phyloP scores from a whole-genome alignment of 2,113 vertebrate species.

The Cottus gobio region DNA sequence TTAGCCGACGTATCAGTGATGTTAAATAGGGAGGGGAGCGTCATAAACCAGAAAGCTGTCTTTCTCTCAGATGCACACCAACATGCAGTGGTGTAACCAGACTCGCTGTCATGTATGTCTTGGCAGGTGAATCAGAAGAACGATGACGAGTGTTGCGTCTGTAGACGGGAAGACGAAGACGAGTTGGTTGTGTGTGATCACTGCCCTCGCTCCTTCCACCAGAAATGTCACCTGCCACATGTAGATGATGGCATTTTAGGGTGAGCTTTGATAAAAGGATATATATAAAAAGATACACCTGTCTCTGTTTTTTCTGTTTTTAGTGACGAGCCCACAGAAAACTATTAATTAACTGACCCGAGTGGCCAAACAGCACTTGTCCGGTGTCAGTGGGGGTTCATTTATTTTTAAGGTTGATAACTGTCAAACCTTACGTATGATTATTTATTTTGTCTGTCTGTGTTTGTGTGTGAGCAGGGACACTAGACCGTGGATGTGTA shows the following conservation, averaged over 20 bases:
- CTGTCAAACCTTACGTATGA: background rate
- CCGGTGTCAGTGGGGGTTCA: too few relatives aligned
- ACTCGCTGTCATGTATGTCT: background rate
- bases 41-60: background rate
- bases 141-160: conserved; percentile 79
- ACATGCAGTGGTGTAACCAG: background rate
- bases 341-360: too few relatives aligned
- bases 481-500: conserved; percentile 65
- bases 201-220: conserved; percentile 82
- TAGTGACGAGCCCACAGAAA: too few relatives aligned
- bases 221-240: conserved; percentile 76
- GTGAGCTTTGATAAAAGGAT: conserved; percentile 35
- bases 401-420: background rate
- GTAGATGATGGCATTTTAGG: background rate
- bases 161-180: conserved; percentile 31
- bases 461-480: conserved; percentile 58
- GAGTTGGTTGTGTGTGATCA: conserved; percentile 71
- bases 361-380: too few relatives aligned
- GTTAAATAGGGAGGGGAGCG: too few relatives aligned
- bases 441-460: conserved; percentile 27
- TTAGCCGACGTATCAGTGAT: background rate
- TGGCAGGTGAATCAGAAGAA: conserved; percentile 72
- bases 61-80: background rate
- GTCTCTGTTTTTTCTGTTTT: background rate
- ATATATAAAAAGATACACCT: background rate